These are phyloP conservation scores for Chloebia gouldiae DNA, from an alignment of 2,113 vertebrate genomes.

Conservation along the genomic window DNA sequence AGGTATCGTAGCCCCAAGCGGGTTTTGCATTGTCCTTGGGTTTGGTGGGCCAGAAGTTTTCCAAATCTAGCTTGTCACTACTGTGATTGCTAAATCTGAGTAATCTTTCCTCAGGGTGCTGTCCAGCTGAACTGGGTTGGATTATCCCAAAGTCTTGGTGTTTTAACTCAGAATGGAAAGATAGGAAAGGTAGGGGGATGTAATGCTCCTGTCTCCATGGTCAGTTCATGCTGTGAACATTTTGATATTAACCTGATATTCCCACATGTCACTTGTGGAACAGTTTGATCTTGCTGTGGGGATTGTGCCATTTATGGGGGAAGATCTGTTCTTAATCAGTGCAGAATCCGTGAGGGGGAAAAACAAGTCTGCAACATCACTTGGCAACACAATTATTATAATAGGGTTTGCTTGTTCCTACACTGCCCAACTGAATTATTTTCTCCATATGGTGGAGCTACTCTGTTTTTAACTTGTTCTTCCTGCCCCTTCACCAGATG, in stretches of 20 bases:
- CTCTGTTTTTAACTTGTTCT: conserved; percentile 54
- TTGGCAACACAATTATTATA: conserved; percentile 64
- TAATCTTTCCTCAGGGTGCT: not conserved
- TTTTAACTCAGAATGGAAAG: not conserved
- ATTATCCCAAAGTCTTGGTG: not conserved
- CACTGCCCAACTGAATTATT: conserved; percentile 59
- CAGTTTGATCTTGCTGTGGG: not conserved
- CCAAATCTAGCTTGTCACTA: not conserved
- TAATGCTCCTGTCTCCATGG: not conserved
- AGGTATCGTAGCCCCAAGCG: not conserved
- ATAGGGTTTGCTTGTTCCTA: conserved; percentile 60
- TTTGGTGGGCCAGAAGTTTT: not conserved
- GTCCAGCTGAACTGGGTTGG: not conserved
- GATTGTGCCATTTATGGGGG: conserved; percentile 15
- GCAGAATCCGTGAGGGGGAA: conserved; percentile 19
- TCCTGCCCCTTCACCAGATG: conserved; percentile 62
- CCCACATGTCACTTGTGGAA: not conserved
- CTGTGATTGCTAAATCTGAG: not conserved
- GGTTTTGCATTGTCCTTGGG: not conserved
- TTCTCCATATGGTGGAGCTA: conserved; percentile 60
- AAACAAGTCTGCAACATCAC: conserved; percentile 58
- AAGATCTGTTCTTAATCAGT: conserved; percentile 43
- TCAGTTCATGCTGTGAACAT: not conserved
- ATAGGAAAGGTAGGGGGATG: not conserved
- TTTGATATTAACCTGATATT: not conserved